phyloP scores from a whole-genome alignment of 2,888 invertebrate genomes.

The Ophion costatus region DNA sequence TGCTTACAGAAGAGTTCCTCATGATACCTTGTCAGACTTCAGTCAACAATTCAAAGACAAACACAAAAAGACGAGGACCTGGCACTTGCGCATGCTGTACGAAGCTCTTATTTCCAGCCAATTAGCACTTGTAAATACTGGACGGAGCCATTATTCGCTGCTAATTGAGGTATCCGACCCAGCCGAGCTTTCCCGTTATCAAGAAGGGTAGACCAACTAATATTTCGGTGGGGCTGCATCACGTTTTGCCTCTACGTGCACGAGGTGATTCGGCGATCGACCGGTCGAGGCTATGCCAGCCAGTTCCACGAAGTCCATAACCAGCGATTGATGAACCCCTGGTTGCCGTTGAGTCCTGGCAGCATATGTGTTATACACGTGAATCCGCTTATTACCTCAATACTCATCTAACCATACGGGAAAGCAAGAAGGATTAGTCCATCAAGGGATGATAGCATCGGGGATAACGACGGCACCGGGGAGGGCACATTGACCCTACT shows the following conservation, averaged over 20 bases:
- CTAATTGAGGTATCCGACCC: background rate
- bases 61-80: background rate
- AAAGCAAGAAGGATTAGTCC: slow-evolving; percentile 4
- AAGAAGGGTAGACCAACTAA: background rate
- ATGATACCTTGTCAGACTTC: background rate
- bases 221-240: background rate
- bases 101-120: background rate
- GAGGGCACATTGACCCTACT: slow-evolving; percentile 51
- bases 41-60: background rate
- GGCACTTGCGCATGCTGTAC: background rate
- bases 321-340: slow-evolving; percentile 3
- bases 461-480: slow-evolving; percentile 35
- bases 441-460: slow-evolving; percentile 25
- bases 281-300: background rate
- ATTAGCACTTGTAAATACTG: background rate
- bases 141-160: background rate
- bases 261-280: background rate
- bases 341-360: slow-evolving; percentile 2
- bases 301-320: background rate
- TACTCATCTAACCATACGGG: slow-evolving; percentile 14
- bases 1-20: background rate
- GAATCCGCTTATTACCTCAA: slow-evolving; percentile 56
- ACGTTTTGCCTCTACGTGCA: background rate
- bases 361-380: slow-evolving; percentile 16
- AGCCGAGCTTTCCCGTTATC: background rate